Evolutionary conservation across 2,888 invertebrate species (phyloP).

Genomic region (Operophtera brumata): DNA sequence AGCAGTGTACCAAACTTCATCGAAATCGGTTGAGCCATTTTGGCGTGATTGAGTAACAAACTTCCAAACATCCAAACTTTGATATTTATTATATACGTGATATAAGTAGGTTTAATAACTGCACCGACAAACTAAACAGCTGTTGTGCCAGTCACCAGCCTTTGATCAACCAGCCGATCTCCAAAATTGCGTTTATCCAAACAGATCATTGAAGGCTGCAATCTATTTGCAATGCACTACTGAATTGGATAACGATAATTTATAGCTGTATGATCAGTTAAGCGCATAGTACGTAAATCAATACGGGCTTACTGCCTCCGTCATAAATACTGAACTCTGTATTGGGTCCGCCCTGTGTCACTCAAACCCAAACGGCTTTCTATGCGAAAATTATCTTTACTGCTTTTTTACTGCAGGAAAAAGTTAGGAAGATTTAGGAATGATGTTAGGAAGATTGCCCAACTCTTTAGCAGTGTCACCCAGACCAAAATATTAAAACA

Average conservation of each 20-base stretch:
- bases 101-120: too few species aligned
- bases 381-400: too few species aligned
- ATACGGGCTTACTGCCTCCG: neutral
- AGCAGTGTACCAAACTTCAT: too few species aligned
- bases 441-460: too few species aligned
- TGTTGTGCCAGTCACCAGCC: neutral
- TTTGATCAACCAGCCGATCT: neutral
- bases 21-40: too few species aligned
- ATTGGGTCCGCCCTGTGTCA: neutral
- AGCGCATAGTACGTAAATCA: neutral
- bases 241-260: neutral
- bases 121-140: neutral
- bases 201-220: neutral
- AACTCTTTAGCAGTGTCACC: too few species aligned
- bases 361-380: neutral
- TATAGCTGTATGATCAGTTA: neutral
- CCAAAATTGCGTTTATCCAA: neutral
- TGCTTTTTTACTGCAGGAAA: too few species aligned
- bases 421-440: too few species aligned
- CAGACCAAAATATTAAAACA: too few species aligned
- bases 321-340: neutral
- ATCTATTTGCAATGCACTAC: conserved; percentile 1
- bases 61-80: too few species aligned
- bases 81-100: too few species aligned
- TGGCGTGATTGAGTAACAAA: too few species aligned